These are phyloP conservation scores for Stictonetta naevosa DNA, from an alignment of 2,113 vertebrate species.

Conservation along the genomic window DNA sequence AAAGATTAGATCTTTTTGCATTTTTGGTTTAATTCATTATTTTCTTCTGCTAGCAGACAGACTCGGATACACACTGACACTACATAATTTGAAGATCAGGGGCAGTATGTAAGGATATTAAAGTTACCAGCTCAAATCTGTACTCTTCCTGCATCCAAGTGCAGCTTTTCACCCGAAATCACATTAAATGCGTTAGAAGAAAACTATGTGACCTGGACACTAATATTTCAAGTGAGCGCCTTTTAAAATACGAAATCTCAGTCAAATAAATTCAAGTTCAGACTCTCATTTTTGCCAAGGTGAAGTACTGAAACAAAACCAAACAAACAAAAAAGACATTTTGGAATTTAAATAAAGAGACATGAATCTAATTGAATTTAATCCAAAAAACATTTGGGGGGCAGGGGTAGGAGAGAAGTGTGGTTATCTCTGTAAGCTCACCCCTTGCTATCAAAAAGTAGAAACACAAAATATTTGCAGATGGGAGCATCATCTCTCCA, in stretches of 20 bases:
- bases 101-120: not conserved
- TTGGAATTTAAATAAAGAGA: not conserved
- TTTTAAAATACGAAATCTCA: not conserved
- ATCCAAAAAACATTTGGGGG: not conserved
- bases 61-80: not conserved
- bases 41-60: not conserved
- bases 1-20: not conserved
- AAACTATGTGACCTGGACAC: not conserved
- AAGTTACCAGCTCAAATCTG: not conserved
- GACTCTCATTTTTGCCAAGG: not conserved
- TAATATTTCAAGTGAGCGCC: not conserved
- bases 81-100: not conserved
- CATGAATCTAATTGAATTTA: not conserved
- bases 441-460: not conserved
- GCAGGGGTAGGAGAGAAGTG: accelerated
- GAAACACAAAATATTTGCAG: not conserved
- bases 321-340: not conserved
- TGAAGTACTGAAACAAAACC: accelerated
- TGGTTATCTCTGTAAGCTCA: not conserved
- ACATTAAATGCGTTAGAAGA: not conserved
- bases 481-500: not conserved
- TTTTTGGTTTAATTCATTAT: not conserved
- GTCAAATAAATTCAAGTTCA: not conserved
- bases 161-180: not conserved
- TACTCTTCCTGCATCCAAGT: not conserved